Percentiles rank a stretch among this genome's conserved stretches.
These are phyloP conservation scores for Tachuris rubrigastra DNA, from an alignment of 2,113 vertebrate species.

Conservation along the genomic window DNA sequence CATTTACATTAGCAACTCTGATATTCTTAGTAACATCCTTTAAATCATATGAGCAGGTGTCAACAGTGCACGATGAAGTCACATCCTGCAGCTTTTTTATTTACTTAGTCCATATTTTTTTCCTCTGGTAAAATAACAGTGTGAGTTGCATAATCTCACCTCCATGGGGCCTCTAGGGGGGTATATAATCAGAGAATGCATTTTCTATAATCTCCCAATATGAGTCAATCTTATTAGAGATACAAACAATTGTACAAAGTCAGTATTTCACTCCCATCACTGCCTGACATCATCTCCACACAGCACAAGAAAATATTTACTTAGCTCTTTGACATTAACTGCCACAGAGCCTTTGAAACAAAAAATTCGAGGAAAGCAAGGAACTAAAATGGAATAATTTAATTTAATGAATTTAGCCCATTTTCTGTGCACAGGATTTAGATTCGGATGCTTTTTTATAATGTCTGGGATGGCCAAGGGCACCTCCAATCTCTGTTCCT, in stretches of 20 bases:
- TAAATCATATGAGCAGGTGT: conserved; percentile 50
- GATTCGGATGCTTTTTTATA: not conserved
- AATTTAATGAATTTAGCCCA: not conserved
- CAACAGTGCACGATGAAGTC: conserved; percentile 45
- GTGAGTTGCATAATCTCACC: conserved; percentile 38
- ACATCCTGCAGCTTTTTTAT: conserved; percentile 40
- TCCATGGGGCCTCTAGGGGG: not conserved
- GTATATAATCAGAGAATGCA: not conserved
- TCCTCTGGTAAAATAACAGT: conserved; percentile 12
- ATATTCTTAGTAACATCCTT: conserved; percentile 57
- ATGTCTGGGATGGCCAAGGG: not conserved
- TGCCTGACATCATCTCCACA: conserved; percentile 34
- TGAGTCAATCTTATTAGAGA: not conserved
- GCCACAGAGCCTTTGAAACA: not conserved
- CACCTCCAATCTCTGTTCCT: not conserved
- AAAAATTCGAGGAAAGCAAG: fast-evolving
- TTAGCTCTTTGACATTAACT: not conserved
- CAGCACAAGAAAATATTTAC: conserved; percentile 21
- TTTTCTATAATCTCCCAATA: conserved; percentile 39
- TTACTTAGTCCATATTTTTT: not conserved
- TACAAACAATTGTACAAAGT: not conserved
- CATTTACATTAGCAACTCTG: conserved; percentile 48
- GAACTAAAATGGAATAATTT: not conserved
- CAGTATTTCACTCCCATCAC: not conserved
- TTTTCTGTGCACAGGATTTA: not conserved